These are phyloP conservation scores for Brachionus rotundiformis DNA, from an alignment of 1,140 invertebrate genomes.

Conservation along the genomic window DNA sequence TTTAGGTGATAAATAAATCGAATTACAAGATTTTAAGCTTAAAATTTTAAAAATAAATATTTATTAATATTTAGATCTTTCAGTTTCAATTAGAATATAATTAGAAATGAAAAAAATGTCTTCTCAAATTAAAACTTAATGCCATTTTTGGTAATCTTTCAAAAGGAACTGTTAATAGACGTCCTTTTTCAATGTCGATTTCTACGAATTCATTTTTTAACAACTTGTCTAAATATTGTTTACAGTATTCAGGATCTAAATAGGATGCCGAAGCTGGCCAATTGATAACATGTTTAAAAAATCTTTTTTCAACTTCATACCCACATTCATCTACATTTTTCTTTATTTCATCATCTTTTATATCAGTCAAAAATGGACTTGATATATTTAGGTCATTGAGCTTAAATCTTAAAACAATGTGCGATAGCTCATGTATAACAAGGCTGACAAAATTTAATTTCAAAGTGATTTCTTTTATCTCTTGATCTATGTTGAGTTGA, in stretches of 20 bases:
- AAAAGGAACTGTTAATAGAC: neutral
- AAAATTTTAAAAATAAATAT: too few species aligned
- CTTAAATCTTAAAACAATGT: neutral
- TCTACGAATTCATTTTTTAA: neutral
- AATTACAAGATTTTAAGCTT: too few species aligned
- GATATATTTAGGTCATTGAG: neutral
- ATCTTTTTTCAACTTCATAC: neutral
- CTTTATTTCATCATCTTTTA: neutral
- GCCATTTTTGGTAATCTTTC: constrained; percentile 6
- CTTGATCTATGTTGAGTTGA: neutral
- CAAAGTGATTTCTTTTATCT: neutral
- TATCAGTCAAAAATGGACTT: neutral
- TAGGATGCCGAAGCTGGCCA: too few species aligned
- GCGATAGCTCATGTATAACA: neutral
- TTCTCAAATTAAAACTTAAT: neutral
- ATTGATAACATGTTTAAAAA: neutral
- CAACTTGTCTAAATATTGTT: neutral
- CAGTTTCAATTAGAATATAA: too few species aligned
- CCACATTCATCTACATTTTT: neutral
- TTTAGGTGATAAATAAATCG: too few species aligned
- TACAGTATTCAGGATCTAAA: neutral
- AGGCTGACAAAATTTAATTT: neutral
- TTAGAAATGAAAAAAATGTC: neutral
- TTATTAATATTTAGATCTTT: too few species aligned
- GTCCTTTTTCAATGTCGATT: constrained; percentile 1